These are phyloP conservation scores for Dicyrtomina minuta DNA, from an alignment of 2,888 invertebrate species.

Conservation along the genomic window DNA sequence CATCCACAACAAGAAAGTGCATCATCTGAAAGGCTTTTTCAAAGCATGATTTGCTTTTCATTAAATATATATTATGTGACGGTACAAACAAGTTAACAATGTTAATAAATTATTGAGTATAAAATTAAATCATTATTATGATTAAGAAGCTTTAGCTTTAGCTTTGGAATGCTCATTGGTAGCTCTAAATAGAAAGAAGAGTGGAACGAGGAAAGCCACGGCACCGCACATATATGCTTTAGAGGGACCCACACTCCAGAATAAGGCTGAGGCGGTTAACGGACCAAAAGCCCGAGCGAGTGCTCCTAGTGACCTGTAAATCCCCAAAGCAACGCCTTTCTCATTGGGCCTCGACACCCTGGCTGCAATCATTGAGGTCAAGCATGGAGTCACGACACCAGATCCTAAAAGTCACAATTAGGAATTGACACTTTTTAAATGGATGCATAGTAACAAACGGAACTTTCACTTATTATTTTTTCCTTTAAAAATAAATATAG, in stretches of 20 bases:
- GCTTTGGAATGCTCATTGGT: not conserved
- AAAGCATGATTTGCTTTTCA: not conserved
- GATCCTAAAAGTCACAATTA: conserved; percentile 62
- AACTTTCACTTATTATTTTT: too few relatives aligned
- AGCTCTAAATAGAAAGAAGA: conserved; percentile 42
- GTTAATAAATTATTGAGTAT: not conserved
- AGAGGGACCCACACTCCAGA: conserved; percentile 86
- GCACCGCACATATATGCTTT: conserved; percentile 81
- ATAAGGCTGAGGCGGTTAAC: conserved; percentile 79
- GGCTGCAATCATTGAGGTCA: conserved; percentile 85
- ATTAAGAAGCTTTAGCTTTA: too few relatives aligned
- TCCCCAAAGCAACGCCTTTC: conserved; percentile 90
- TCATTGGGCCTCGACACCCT: conserved; percentile 75
- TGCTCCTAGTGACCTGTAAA: conserved; percentile 90
- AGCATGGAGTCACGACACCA: conserved; percentile 86
- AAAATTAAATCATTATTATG: not conserved
- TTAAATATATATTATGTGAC: not conserved
- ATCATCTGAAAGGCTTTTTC: not conserved
- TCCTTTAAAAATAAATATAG: too few relatives aligned
- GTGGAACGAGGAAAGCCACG: conserved; percentile 71
- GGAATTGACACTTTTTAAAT: too few relatives aligned
- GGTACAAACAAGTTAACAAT: not conserved
- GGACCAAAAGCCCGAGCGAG: conserved; percentile 91
- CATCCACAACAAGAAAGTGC: too few relatives aligned
- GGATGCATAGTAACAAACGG: too few relatives aligned